Base-by-base conservation (phyloP, 1,140 invertebrate species). In the Drosophila tani region DNA sequence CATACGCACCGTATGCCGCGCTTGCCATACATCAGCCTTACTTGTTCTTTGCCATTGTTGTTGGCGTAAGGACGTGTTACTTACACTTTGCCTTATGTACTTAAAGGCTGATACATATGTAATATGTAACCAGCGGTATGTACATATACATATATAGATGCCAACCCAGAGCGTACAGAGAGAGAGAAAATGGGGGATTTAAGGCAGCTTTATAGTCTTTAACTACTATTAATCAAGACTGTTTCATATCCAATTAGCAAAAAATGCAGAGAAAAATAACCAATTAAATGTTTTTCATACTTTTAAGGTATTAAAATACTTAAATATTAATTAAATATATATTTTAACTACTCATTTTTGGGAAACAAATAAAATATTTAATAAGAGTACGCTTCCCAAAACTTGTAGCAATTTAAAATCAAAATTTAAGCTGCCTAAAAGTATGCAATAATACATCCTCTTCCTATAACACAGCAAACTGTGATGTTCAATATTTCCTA, bases 1-100 rank as follows among this genome's bases (percentile, higher is more conserved):
- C 84, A 88, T 88, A 88, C 84, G 84, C 84, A 87, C 84, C 84
- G 84, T 88, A 88, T 90, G 84, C 85, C 77, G 78, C 77, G 82
- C 59, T 84, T 64, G 66, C 84, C 85, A 75, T 90, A 88, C 85
- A 88, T 88, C 84, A 88, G 81, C 81, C 58, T 7, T 27, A 27
- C 38, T 75, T 43, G 60, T 40, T 56, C 38, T 21, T 53, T 27
- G 47, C 53, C 70, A 69, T 74, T 75, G 64, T 50, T 67, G 70
- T 40, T 63, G 79, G 70, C 62, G 56, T 88, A 81, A 88, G 81
- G 77, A 88, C 84, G 84, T 88, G 84, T 88, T 88, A 88, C 84
- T 88, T 81, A 88, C 84, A 79, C 76, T 79, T 79, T 79, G 82
- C 85, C 85, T 81, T 88, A 87, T 87, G 66, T 87, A 81, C 77